These are phyloP conservation scores for Agrochola macilenta DNA, from an alignment of 2,888 invertebrate species.

Conservation along the genomic window DNA sequence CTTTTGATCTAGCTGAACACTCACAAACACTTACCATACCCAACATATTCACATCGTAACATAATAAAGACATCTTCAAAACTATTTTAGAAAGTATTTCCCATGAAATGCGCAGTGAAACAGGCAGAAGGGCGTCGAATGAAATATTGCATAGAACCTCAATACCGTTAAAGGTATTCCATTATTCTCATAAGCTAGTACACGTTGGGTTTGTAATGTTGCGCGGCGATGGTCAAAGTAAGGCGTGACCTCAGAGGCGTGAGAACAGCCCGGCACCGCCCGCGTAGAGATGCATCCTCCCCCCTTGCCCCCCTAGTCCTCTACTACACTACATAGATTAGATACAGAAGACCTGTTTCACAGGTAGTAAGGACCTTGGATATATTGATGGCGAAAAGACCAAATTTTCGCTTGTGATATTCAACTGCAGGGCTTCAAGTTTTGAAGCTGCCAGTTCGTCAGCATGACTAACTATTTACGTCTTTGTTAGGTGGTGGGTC, in stretches of 20 bases:
- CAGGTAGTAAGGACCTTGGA: background rate
- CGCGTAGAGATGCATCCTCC: conserved; percentile 71
- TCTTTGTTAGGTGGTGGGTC: background rate
- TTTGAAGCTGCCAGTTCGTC: background rate
- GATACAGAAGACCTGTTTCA: conserved; percentile 23
- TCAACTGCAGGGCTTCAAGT: background rate
- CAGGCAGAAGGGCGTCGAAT: conserved; percentile 64
- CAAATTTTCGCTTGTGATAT: background rate
- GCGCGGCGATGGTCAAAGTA: conserved; percentile 86
- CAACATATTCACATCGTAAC: conserved; percentile 19
- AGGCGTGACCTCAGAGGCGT: conserved; percentile 89
- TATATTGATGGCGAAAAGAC: background rate
- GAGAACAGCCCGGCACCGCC: conserved; percentile 84
- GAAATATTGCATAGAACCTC: conserved; percentile 78
- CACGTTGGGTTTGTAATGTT: conserved; percentile 70
- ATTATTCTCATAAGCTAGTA: conserved; percentile 76
- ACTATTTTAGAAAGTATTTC: conserved; percentile 67
- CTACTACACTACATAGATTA: conserved; percentile 28
- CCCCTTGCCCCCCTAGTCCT: conserved; percentile 59
- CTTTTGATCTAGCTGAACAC: background rate
- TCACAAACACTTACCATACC: conserved; percentile 8
- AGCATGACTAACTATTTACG: background rate
- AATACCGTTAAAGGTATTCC: conserved; percentile 82
- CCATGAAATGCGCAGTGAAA: conserved; percentile 58
- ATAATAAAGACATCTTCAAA: conserved; percentile 47